Evolutionary conservation across 1,140 invertebrate species (phyloP).

Genomic region (Macrobrachium nipponense): DNA sequence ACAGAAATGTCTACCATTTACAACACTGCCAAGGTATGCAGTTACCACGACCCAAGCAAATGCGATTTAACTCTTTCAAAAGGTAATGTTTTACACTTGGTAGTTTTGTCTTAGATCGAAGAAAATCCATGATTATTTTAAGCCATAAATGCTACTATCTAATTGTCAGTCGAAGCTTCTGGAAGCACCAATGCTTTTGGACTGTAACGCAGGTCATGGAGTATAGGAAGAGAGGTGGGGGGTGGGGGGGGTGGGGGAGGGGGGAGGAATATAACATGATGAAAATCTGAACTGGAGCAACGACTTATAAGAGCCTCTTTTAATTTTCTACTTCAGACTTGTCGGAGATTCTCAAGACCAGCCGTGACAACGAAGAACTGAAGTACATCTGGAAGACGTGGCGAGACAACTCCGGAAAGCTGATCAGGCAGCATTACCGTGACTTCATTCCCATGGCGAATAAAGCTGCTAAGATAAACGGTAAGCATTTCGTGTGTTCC

Average conservation of each 20-base stretch:
- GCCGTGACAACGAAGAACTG: slow-evolving; percentile 85
- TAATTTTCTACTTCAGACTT: slow-evolving; percentile 45
- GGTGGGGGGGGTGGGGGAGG: too few relatives aligned
- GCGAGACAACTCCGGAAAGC: slow-evolving; percentile 67
- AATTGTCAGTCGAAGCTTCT: too few relatives aligned
- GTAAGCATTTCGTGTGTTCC: background rate
- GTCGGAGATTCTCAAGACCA: slow-evolving; percentile 74
- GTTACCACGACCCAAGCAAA: slow-evolving; percentile 83
- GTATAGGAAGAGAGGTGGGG: too few relatives aligned
- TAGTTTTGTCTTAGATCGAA: background rate
- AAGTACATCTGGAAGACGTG: slow-evolving; percentile 69
- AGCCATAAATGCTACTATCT: background rate
- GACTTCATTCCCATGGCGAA: slow-evolving; percentile 16
- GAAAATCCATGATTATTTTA: background rate
- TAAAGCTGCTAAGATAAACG: background rate
- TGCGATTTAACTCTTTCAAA: slow-evolving; percentile 69
- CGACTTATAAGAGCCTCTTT: background rate
- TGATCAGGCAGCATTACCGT: slow-evolving; percentile 70
- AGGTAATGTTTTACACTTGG: background rate
- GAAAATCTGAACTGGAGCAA: too few relatives aligned
- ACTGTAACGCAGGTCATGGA: too few relatives aligned
- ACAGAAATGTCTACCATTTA: slow-evolving; percentile 90
- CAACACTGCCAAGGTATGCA: slow-evolving; percentile 86
- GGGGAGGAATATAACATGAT: too few relatives aligned
- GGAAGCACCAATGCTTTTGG: too few relatives aligned